Base-by-base conservation (phyloP, 2,113 vertebrate genomes). In the Zosterops borbonicus region DNA sequence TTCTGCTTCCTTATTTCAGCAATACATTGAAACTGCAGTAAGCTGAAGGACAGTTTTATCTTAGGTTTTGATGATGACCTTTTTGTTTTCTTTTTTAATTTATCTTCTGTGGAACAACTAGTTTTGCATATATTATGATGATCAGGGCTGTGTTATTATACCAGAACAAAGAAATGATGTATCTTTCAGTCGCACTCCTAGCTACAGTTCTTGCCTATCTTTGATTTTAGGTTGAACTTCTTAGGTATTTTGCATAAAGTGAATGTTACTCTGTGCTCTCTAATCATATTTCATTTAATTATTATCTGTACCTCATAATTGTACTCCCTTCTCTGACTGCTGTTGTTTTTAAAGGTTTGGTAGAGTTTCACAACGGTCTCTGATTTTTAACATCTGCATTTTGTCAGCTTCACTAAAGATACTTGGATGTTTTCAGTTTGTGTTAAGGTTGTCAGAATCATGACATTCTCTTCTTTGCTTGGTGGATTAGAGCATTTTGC, bases 211-310 rank as follows among this genome's bases (percentile, higher is more conserved):
- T 82, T 87, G 49, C 22, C 23, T 56, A 44, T 63, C 56, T 74
- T 63, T 76, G 28, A 16, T 90, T 94, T 89, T 94, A 83, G 21
- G 47, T 89, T 92, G 39, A 41, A 46, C 47, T 93, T 52, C 21
- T 14, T 71, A 59, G 24, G 12, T 94, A 64, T 81, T 85, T 93
- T 87, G 55, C 11, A 1, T 74, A 87, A 89, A 89, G 64, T 41
- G 73, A 81, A 87, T 64, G 39, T 81, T 92, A 58, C 42, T 67
- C 23, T 49, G 5, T 81, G 41, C 64, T 35, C 12, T 94, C 55
- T 94, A 82, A 91, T 89, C 68, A 11, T 77, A 39, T 69, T 88
- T 77, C 31, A 67, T 95, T 74, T 96, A 83, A 77, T 88, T 91
- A 44, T 65, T 74, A 77, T 88, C 55, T 59, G 2, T 56, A 60